Conservation (phyloP, 1,140 invertebrate species). For the Ostrea denselamellosa region DNA sequence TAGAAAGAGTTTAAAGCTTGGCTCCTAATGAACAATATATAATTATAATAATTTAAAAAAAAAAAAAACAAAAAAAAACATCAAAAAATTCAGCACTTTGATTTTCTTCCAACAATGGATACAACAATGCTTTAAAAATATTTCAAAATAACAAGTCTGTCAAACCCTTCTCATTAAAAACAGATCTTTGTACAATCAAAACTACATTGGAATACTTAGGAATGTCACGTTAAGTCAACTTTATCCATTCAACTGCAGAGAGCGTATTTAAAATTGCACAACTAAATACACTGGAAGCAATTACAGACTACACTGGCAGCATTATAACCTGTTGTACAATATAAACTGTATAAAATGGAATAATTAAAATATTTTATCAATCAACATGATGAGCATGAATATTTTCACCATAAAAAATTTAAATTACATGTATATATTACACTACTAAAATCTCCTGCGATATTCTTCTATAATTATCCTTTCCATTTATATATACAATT, state of each 20-base stretch:
- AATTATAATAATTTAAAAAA: no score
- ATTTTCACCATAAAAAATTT: constrained; percentile 16
- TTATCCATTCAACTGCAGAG: constrained; percentile 13
- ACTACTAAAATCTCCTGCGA: constrained; percentile 1
- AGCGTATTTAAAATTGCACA: background rate
- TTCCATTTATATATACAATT: constrained; percentile 27
- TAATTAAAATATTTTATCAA: constrained; percentile 15
- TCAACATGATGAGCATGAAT: constrained; percentile 8
- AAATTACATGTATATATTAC: constrained; percentile 1
- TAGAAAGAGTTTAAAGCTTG: constrained; percentile 16
- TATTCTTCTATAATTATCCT: constrained; percentile 1
- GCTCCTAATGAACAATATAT: background rate
- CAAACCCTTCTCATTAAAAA: background rate
- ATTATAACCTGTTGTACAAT: background rate
- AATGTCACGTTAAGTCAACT: background rate
- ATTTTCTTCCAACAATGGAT: background rate
- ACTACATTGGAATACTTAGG: constrained; percentile 6
- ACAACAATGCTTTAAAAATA: background rate
- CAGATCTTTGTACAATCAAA: background rate
- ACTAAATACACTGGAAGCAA: background rate
- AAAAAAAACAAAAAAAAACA: background rate
- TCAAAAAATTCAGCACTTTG: background rate
- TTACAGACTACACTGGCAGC: background rate
- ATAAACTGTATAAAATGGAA: background rate
- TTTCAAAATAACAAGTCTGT: constrained; percentile 12